phyloP scores from a whole-genome alignment of 2,797 vertebrate species.

The Florisuga fusca region DNA sequence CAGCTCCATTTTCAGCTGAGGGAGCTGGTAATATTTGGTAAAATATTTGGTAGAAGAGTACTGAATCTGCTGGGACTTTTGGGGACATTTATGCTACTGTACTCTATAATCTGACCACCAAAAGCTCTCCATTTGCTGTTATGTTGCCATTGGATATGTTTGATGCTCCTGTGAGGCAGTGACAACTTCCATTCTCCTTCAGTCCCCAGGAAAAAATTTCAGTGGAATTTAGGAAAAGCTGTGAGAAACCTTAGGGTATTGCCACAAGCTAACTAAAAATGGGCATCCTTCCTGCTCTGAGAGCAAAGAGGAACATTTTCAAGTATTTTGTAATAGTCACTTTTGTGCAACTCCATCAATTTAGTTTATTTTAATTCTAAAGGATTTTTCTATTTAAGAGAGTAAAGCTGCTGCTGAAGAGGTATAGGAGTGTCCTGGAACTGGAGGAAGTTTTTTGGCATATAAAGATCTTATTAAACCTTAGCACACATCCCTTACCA shows the following conservation, averaged over 20 bases:
- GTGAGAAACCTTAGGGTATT: background rate
- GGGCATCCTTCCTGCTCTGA: background rate
- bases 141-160: background rate
- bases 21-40: no score
- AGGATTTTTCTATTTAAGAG: background rate
- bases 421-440: background rate
- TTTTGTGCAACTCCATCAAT: background rate
- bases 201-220: background rate
- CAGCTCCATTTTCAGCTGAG: background rate
- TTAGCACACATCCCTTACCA: constrained; percentile 69
- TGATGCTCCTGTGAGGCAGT: background rate
- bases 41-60: background rate
- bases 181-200: background rate
- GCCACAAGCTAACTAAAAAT: background rate
- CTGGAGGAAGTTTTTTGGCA: constrained; percentile 49
- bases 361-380: background rate
- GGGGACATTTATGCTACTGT: background rate
- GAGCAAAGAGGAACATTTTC: background rate
- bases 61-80: background rate
- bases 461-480: constrained; percentile 68
- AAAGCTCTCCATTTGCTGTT: background rate
- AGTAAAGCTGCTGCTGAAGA: background rate
- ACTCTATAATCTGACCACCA: background rate
- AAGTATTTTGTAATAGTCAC: background rate
- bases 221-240: background rate